Base-by-base conservation (phyloP, 2,888 invertebrate genomes). In the Nyleta sp. region DNA sequence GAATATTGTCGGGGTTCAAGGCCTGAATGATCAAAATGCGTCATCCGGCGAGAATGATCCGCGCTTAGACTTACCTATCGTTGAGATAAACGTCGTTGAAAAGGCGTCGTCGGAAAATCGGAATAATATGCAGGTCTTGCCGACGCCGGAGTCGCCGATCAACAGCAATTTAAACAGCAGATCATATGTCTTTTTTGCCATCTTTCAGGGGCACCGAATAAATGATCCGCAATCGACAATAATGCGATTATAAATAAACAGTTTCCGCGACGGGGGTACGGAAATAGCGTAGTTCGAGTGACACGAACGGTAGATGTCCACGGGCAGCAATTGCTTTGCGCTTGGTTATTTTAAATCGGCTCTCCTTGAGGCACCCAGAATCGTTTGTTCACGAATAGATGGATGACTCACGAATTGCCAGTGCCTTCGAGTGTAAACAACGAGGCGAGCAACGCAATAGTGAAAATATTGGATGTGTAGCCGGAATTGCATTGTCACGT, bases 121-220 rank as follows among this genome's bases (percentile, higher is more conserved):
- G 91, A 97, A 98, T 85, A 98, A 92, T 91, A 98, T 97, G 91
- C 97, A 97, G 64, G 98, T 98, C 92, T 98, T 98, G 85, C 98
- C 98, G 83, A 98, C 98, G 84, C 97, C 97, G 59, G 97, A 97
- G 91, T 98, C 98, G 83, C 98, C 98, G 91, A 98, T 98, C 84
- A 98, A 93, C 84, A 98, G 92, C 86, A 98, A 92, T 93, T 98
- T 98, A 91, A 98, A 98, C 87, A 98, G 92, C 89, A 97, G 94
- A 93, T 98, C 98, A 93, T 98, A 98, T 83, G 97, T 97, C 93
- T 96, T 96, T 93, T 97, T 98, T 91, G 97, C 97, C 97, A 97
- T 97, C 94, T 46, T 82, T 75, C 42, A 18, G 11, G 18, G 18
- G 35, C 38, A 20, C 15, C 52, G 33, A 42, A 28, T 31, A 31